Conservation (phyloP, 2,113 vertebrate species). For the Globicephala melas region DNA sequence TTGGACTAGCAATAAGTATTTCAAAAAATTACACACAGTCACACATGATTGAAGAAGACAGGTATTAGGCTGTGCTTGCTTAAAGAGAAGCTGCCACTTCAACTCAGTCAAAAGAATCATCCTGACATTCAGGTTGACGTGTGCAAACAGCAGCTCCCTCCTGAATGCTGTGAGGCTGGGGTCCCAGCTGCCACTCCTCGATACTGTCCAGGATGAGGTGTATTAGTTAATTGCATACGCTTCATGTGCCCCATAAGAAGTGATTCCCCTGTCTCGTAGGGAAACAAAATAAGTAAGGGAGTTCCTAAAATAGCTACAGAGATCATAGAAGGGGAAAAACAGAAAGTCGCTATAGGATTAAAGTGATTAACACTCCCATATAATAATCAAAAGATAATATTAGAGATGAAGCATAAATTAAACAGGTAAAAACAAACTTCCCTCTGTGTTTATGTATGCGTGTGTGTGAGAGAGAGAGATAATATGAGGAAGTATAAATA, state of each 20-base stretch:
- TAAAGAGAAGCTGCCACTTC: neutral
- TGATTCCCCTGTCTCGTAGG: neutral
- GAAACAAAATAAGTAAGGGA: neutral
- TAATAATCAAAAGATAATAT: neutral
- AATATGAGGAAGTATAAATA: neutral
- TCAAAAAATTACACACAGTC: neutral
- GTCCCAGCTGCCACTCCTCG: neutral
- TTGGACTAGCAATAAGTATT: neutral
- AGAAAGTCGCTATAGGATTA: neutral
- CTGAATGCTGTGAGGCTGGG: neutral
- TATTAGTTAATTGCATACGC: neutral
- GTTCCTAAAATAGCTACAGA: neutral
- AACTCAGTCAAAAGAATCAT: conserved; percentile 6
- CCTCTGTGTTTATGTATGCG: neutral
- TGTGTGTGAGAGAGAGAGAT: neutral
- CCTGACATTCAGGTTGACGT: neutral
- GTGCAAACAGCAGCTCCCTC: neutral
- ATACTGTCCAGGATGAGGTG: neutral
- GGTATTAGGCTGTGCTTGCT: neutral
- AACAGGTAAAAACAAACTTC: neutral
- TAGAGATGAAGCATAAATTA: neutral
- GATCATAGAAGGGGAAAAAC: neutral
- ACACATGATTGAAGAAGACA: conserved; percentile 34
- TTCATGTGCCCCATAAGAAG: neutral
- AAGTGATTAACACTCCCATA: neutral